Base-by-base conservation (phyloP, 2,113 vertebrate species). In the Zosterops pallidus region DNA sequence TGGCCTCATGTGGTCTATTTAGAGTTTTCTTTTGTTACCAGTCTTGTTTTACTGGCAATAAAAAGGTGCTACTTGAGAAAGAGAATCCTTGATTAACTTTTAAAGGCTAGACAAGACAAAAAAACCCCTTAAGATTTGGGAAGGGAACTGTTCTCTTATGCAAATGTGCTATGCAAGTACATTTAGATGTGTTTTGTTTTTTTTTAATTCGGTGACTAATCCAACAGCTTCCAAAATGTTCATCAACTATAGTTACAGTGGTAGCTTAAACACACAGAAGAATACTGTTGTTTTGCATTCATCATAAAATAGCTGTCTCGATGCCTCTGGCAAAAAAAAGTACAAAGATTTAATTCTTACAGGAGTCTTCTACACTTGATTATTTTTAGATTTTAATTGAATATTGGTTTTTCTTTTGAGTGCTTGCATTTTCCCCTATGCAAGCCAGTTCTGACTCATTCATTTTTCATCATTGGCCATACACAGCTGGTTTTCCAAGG, bases 1-100 rank as follows among this genome's bases (percentile, higher is more conserved):
- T 80, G 82, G 95, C 82, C 90, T 95, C 70, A 67, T 50, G 74
- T 92, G 87, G n/a, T 90, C 50, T 95, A 46, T 85, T 89, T 19
- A 82, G 59, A 75, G 49, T 69, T 83, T 79, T 84, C 15, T 82
- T 87, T 83, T 80, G 39, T 81, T 88, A 53, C 55, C 62, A 90
- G 50, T 39, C 70, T 91, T 82, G 44, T 79, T 82, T 90, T 69
- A 53, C 67, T 76, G 82, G 68, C 49, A 69, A 63, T 63, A 76
- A 94, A 95, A 63, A 62, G 35, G 53, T 77, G 75, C 67, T 91
- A 13, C 71, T 75, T 62, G 17, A 70, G 81, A 84, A 76, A 55
- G 56, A 68, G 37, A 62, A 72, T 62, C 31, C 50, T 86, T 72
- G 31, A 84, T 81, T 86, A 49, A 47, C 24, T 75, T 91, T 50